A percentile compares a stretch with the other conserved stretches of the same genome.
Conservation (phyloP, 2,888 invertebrate genomes). For the Oligia latruncula region DNA sequence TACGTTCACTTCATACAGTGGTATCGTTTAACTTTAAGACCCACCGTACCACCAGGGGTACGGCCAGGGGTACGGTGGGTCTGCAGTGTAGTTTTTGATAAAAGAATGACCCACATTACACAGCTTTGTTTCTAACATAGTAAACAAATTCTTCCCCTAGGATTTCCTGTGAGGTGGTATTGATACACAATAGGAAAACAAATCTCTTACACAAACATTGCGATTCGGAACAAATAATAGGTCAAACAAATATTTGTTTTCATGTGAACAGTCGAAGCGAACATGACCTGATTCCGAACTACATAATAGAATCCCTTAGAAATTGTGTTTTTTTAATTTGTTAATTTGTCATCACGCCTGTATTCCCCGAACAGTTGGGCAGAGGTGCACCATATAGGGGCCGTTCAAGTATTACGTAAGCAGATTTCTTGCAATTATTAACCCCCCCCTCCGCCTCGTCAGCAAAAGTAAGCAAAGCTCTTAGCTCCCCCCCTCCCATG, state of each 20-base stretch:
- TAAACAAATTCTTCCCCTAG: constrained; percentile 5
- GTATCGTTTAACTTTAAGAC: too few relatives aligned
- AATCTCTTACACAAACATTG: constrained; percentile 12
- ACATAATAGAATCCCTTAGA: neutral
- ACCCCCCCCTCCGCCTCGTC: too few relatives aligned
- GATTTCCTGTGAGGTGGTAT: neutral
- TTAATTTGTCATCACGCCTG: too few relatives aligned
- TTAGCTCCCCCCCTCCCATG: too few relatives aligned
- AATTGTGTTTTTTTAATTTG: neutral
- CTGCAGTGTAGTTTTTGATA: neutral
- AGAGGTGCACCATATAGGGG: neutral
- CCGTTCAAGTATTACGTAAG: too few relatives aligned
- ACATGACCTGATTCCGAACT: neutral
- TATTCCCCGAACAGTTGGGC: too few relatives aligned
- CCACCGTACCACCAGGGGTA: too few relatives aligned
- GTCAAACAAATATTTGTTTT: constrained; percentile 22
- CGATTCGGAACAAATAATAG: constrained; percentile 22
- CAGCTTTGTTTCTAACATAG: neutral
- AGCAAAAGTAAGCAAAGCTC: too few relatives aligned
- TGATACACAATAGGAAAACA: neutral
- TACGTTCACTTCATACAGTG: too few relatives aligned
- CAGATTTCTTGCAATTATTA: too few relatives aligned
- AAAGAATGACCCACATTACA: neutral
- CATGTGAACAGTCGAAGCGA: neutral
- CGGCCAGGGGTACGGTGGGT: too few relatives aligned